Conservation (phyloP, 2,888 invertebrate species). For the Notocelia uddmanniana region DNA sequence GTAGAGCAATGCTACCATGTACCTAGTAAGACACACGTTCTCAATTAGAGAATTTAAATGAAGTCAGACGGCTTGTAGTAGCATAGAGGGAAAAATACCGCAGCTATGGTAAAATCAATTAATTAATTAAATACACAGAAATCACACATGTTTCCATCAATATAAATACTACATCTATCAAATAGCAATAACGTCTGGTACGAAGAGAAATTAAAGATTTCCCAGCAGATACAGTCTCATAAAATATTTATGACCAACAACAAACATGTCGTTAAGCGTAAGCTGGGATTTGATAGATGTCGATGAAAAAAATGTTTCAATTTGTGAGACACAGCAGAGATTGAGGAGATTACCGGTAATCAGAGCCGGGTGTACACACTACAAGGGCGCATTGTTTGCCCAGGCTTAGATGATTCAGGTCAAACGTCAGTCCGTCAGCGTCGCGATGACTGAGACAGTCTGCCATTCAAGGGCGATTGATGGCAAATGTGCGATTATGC, state of each 20-base stretch:
- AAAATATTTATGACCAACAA: constrained; percentile 44
- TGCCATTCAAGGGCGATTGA: constrained; percentile 32
- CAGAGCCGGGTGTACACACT: constrained; percentile 56
- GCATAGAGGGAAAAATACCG: background rate
- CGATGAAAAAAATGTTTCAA: constrained; percentile 39
- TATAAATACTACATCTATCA: constrained; percentile 35
- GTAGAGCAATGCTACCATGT: constrained; percentile 35
- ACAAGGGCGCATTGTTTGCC: constrained; percentile 59
- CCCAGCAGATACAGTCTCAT: constrained; percentile 39
- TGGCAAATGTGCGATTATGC: constrained; percentile 19
- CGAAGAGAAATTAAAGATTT: constrained; percentile 38
- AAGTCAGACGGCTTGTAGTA: background rate
- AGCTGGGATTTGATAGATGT: constrained; percentile 32
- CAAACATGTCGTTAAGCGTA: constrained; percentile 37
- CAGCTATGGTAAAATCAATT: background rate
- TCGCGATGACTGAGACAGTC: constrained; percentile 25
- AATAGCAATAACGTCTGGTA: constrained; percentile 36
- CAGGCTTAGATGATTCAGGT: constrained; percentile 39
- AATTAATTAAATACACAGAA: constrained; percentile 14
- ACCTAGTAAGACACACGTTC: constrained; percentile 13
- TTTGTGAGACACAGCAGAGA: constrained; percentile 47
- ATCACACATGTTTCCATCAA: constrained; percentile 13
- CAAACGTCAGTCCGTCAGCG: constrained; percentile 34
- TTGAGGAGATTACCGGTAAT: constrained; percentile 60
- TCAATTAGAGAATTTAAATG: constrained; percentile 11